Evolutionary conservation across 2,888 invertebrate species (phyloP), one percentile per base, ranked within the genome.

Genomic region (Cheilosia pagana): DNA sequence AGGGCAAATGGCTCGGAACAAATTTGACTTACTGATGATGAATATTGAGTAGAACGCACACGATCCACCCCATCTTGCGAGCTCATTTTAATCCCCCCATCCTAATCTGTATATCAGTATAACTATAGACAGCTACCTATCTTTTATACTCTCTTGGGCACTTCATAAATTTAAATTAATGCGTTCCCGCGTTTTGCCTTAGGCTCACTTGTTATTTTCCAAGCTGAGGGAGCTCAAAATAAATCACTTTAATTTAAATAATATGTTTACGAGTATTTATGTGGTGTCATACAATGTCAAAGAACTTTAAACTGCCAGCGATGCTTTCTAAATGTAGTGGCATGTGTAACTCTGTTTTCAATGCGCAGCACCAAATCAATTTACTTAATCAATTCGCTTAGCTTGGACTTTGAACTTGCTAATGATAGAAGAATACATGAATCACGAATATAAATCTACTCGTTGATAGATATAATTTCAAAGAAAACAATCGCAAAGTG

Each of bases 371-470:
- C 0, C 25, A 48, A 6, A 12, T 10, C 28, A 12, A 23, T 7
- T 45, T 16, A 19, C 3, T 28, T 19, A 45, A 60, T 43, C 19
- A 48, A 48, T 7, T 45, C 7, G 31, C 10, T 31, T 28, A 21
- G 25, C 14, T 3, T 62, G 16, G 45, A 48, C 62, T 62, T 62
- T 48, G 48, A 14, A 48, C 28, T 31, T 19, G 41, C 28, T 48
- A 31, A 48, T 62, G 48, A 31, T 21, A 28, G 28, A 28, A 28
- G 12, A 62, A 62, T 21, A 16, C 28, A 31, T 48, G 62, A 45
- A 10, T 43, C 60, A 60, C 23, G 23, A 12, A 23, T 41, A 8
- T 31, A 31, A 3, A 19, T 19, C 16, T 19, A 10, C 4, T 1
- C 31, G 19, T 25, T 21, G 12, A 0, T 39, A 28, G 8, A 14